Conservation (phyloP, 1,140 invertebrate species). For the Aphaenogaster ashmeadi region DNA sequence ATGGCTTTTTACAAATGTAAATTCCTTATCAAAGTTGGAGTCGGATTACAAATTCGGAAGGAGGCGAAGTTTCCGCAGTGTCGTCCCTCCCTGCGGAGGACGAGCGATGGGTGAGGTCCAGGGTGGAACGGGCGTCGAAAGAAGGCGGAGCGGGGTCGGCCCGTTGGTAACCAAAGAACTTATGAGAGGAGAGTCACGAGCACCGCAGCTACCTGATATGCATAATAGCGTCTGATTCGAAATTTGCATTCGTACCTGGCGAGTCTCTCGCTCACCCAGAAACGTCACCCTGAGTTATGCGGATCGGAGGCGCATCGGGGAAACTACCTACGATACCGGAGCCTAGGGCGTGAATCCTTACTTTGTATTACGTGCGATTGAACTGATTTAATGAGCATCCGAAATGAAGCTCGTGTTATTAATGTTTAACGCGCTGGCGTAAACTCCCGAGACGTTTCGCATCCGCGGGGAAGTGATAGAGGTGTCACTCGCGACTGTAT, state of each 20-base stretch:
- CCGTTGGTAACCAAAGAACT: conserved; percentile 77
- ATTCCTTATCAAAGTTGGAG: conserved; percentile 83
- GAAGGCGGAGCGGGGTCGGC: conserved; percentile 65
- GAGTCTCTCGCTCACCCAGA: conserved; percentile 71
- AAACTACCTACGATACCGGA: conserved; percentile 5
- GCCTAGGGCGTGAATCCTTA: conserved; percentile 9
- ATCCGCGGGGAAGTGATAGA: background rate
- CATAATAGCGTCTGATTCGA: conserved; percentile 83
- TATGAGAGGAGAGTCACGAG: conserved; percentile 78
- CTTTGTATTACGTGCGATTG: conserved; percentile 56
- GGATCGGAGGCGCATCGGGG: conserved; percentile 2
- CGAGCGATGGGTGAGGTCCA: conserved; percentile 36
- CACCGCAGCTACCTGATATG: conserved; percentile 78
- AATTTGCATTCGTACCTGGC: conserved; percentile 82
- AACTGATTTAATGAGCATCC: conserved; percentile 56
- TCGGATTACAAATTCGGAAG: conserved; percentile 82
- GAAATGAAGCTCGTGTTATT: conserved; percentile 35
- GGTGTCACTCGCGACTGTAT: background rate
- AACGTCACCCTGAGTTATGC: conserved; percentile 61
- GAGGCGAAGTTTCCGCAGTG: conserved; percentile 78
- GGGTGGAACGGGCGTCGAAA: conserved; percentile 45
- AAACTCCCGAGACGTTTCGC: background rate
- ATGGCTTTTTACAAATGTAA: conserved; percentile 83
- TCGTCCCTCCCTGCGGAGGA: conserved; percentile 56
- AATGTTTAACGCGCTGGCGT: conserved; percentile 33